These are phyloP conservation scores for Anseranas semipalmata DNA, from an alignment of 2,113 vertebrate genomes.

Conservation along the genomic window DNA sequence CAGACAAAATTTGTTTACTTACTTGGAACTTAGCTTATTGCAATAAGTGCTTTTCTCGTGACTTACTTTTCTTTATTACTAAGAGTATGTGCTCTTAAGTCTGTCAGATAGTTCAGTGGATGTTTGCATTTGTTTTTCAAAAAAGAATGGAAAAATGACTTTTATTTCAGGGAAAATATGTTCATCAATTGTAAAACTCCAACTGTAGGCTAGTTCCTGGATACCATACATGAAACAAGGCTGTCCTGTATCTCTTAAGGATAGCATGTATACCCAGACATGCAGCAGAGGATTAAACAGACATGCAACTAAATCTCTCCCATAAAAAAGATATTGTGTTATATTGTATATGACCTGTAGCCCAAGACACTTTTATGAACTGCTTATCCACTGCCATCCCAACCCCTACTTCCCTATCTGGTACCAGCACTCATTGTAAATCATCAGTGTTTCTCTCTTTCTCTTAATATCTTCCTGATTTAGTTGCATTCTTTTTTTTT, in stretches of 20 bases:
- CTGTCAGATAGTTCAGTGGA: background rate
- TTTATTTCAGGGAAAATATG: background rate
- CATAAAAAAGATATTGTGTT: constrained; percentile 59
- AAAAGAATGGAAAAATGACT: background rate
- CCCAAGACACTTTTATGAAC: constrained; percentile 62
- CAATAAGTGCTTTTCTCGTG: background rate
- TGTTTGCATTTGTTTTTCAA: background rate
- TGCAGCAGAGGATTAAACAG: constrained; percentile 53
- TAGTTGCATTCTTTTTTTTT: background rate
- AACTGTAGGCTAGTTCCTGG: background rate
- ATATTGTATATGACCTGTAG: constrained; percentile 53
- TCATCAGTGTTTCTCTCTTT: background rate
- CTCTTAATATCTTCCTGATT: background rate
- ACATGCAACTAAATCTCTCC: constrained; percentile 54
- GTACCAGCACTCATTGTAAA: constrained; percentile 40
- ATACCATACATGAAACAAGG: background rate
- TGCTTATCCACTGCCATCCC: constrained; percentile 55
- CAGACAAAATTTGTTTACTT: background rate
- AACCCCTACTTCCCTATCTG: background rate
- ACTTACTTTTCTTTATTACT: background rate
- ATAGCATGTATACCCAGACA: constrained; percentile 11
- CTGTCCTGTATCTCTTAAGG: constrained; percentile 14
- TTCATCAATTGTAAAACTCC: background rate
- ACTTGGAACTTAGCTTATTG: background rate
- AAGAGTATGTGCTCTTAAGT: background rate